Percentiles rank a stretch among this genome's conserved stretches.
Conservation (phyloP, 1,140 invertebrate species). For the Drosophila ananassae region DNA sequence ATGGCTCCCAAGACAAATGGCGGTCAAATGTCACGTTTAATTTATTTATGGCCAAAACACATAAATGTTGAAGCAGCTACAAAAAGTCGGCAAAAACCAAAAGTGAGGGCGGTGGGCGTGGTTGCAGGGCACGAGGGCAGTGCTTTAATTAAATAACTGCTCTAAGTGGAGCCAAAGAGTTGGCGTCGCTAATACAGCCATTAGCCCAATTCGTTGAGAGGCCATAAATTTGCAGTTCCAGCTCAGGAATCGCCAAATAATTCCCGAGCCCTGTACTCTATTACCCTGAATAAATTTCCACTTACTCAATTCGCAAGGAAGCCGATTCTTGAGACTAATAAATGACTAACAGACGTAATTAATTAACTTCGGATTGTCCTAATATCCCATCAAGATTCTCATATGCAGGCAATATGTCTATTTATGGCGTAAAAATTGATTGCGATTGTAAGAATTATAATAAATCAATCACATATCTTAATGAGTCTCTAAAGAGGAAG, state of each 20-base stretch:
- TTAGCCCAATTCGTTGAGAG: slow-evolving; percentile 70
- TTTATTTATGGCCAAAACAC: slow-evolving; percentile 67
- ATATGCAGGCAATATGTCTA: slow-evolving; percentile 18
- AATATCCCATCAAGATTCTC: not conserved
- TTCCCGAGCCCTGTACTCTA: slow-evolving; percentile 7
- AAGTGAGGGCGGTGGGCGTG: slow-evolving; percentile 8
- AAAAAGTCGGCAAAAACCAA: slow-evolving; percentile 1
- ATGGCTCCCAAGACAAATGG: slow-evolving; percentile 69
- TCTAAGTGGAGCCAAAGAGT: slow-evolving; percentile 75
- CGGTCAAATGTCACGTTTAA: slow-evolving; percentile 81
- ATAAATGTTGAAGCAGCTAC: slow-evolving; percentile 12
- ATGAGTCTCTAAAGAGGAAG: no score
- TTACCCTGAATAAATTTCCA: slow-evolving; percentile 16
- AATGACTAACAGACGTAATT: slow-evolving; percentile 24
- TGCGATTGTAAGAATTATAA: no score
- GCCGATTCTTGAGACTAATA: slow-evolving; percentile 18
- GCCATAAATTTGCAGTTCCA: slow-evolving; percentile 57
- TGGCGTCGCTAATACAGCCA: slow-evolving; percentile 73
- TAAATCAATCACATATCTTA: no score
- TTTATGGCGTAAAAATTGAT: not conserved
- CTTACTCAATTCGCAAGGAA: slow-evolving; percentile 11
- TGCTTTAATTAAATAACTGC: slow-evolving; percentile 76
- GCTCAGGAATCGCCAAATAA: slow-evolving; percentile 36
- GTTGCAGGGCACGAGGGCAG: slow-evolving; percentile 2
- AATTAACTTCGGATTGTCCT: slow-evolving; percentile 24